These are phyloP conservation scores for Phylloscopus trochilus DNA, from an alignment of 2,113 vertebrate genomes.

Conservation along the genomic window DNA sequence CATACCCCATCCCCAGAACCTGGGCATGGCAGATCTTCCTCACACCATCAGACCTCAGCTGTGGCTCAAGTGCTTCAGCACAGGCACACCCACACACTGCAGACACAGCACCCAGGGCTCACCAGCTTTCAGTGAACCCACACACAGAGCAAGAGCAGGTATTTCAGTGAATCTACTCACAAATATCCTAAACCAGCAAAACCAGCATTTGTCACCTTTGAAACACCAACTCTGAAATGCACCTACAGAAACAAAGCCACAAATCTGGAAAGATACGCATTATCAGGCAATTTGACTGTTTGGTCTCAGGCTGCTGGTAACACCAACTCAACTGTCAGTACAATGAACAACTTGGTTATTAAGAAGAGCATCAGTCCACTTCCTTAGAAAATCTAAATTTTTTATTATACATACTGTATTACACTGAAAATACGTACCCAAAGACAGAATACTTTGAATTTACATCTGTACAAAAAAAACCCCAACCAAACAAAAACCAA, in stretches of 20 bases:
- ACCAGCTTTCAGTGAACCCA: background rate
- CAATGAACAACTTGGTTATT: background rate
- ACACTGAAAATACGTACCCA: constrained; percentile 69
- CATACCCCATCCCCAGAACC: background rate
- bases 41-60: background rate
- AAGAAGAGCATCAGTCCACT: background rate
- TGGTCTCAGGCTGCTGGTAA: background rate
- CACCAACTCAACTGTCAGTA: background rate
- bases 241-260: background rate
- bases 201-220: background rate
- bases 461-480: constrained; percentile 69
- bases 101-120: background rate
- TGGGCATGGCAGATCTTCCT: rapidly evolving
- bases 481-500: background rate
- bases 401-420: constrained; percentile 73
- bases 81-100: rapidly evolving
- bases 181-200: background rate
- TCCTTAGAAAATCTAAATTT: constrained; percentile 74
- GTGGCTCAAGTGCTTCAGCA: background rate
- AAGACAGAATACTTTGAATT: constrained; percentile 60
- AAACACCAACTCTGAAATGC: background rate
- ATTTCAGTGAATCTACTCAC: background rate
- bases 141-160: background rate
- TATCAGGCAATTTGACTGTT: background rate
- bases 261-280: background rate